phyloP scores from a whole-genome alignment of 1,140 invertebrate genomes.

The Pinna nobilis region DNA sequence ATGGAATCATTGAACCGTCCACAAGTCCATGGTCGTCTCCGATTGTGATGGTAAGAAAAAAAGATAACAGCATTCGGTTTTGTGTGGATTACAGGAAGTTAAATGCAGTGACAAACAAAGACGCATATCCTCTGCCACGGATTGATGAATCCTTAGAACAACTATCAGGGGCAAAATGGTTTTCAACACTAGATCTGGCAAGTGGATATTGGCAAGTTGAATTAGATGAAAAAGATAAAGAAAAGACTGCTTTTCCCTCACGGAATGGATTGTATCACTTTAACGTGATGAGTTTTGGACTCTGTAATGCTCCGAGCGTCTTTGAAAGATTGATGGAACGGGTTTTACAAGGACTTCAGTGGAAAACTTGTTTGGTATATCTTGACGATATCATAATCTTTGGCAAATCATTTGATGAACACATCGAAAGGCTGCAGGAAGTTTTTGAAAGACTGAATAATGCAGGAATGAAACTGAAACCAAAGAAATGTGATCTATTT shows the following conservation, averaged over 20 bases:
- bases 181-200: conserved; percentile 24
- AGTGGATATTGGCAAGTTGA: conserved; percentile 34
- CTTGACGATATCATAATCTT: conserved; percentile 43
- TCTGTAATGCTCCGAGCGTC: conserved; percentile 41
- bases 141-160: conserved; percentile 34
- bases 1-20: conserved; percentile 68
- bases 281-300: conserved; percentile 48
- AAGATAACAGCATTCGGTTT: conserved; percentile 73
- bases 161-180: conserved; percentile 26
- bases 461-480: conserved; percentile 38
- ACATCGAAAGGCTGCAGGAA: conserved; percentile 21
- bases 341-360: conserved; percentile 39
- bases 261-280: conserved; percentile 45
- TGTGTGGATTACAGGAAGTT: conserved; percentile 75
- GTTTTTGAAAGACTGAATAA: conserved; percentile 32
- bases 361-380: conserved; percentile 34
- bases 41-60: conserved; percentile 75
- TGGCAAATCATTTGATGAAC: conserved; percentile 37
- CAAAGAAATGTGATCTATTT: conserved; percentile 36
- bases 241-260: conserved; percentile 34
- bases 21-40: conserved; percentile 76
- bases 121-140: conserved; percentile 39
- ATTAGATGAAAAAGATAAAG: conserved; percentile 27
- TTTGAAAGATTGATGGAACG: conserved; percentile 56
- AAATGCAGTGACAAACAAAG: conserved; percentile 44